phyloP scores from a whole-genome alignment of 2,797 vertebrate species.

The Aselliscus stoliczkanus region DNA sequence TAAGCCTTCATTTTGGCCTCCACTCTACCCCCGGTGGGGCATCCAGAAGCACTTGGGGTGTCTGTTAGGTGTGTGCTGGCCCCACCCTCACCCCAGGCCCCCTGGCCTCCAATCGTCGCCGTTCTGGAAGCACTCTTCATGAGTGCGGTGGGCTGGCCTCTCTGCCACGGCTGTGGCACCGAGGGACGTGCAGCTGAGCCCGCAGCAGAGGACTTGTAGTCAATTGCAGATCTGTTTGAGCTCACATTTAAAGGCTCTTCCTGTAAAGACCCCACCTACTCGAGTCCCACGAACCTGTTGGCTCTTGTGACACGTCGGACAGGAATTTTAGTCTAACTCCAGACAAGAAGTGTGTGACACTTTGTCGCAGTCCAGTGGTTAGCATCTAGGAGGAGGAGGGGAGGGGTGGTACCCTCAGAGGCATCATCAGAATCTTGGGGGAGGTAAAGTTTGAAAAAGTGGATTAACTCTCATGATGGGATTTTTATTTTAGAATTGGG shows the following conservation, averaged over 20 bases:
- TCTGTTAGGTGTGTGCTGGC: not conserved
- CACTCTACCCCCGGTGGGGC: rapidly evolving
- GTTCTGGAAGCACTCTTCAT: too few species aligned
- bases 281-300: not conserved
- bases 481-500: not conserved
- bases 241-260: not conserved
- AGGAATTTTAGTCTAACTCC: not conserved
- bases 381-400: too few species aligned
- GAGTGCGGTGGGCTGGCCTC: rapidly evolving
- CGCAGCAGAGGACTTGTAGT: not conserved
- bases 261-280: not conserved
- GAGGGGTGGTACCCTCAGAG: rapidly evolving
- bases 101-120: rapidly evolving
- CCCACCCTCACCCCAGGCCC: not conserved
- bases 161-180: rapidly evolving
- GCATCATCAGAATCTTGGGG: not conserved
- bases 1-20: not conserved
- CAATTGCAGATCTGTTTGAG: too few species aligned
- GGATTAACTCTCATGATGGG: rapidly evolving
- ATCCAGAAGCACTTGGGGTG: not conserved
- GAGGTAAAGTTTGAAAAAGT: not conserved
- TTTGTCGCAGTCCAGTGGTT: not conserved
- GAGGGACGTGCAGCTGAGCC: too few species aligned
- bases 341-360: not conserved
- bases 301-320: not conserved